Base-by-base conservation (phyloP, 2,797 vertebrate species). In the Acrocephalus scirpaceus region DNA sequence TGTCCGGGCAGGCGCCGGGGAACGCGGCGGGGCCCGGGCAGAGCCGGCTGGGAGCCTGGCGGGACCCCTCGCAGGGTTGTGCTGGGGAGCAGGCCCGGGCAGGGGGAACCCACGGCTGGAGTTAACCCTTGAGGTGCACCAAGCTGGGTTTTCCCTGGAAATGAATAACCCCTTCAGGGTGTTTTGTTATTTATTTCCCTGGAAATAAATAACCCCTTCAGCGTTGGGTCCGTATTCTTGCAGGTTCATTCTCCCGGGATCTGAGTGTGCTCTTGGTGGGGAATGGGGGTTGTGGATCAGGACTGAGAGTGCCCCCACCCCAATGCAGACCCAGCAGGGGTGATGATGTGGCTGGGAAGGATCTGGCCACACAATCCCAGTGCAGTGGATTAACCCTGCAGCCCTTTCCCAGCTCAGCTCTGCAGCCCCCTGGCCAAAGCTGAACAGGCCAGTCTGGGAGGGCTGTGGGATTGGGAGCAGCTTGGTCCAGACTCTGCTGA, bases 251-350 rank as follows among this genome's bases (percentile, higher is more conserved):
- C 36, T 73, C 32, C 30, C 0, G 3, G 40, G 64, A 20, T 45
- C 7, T 10, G 42, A 51, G 25, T 1, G 12, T 50, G 77, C 19
- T 74, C 42, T 51, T 7, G 47, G 50, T 2, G 2, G 30, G 47
- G 29, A 54, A 23, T 1, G 2, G 20, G 38, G 30, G 7, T 2
- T 20, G 7, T 0, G 0, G 72, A 6, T 89, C 51, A 42, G 70
- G 48, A 13, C 29, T 4, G 2, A 1, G 15, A 29, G 50, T 19
- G 53, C 53, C 57, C 74, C 26, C 0, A 0, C 11, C 40, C 20
- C 8, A 0, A 18, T 62, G 77, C 69, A 57, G 45, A 83, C 48
- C 38, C 79, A 29, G 8, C 32, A 7, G 42, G 79, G 62, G 12
- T 42, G 58, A 4, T 7, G 32, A 38, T 80, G 81, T 11, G 18